phyloP scores from a whole-genome alignment of 2,888 invertebrate genomes.

The Shargacucullia verbasci region DNA sequence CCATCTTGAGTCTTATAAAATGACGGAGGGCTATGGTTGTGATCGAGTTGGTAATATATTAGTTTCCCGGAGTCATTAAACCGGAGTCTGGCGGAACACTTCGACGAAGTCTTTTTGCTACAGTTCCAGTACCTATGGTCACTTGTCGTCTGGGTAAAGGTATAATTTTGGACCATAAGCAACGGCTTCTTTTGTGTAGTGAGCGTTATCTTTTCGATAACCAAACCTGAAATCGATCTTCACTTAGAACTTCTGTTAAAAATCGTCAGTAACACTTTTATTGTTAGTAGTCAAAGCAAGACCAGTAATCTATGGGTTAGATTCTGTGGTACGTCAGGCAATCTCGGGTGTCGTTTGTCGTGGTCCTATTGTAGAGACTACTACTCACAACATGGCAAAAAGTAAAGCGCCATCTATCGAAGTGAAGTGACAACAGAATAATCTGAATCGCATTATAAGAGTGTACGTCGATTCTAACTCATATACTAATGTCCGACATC shows the following conservation, averaged over 20 bases:
- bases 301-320: too few relatives aligned
- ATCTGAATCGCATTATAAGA: too few relatives aligned
- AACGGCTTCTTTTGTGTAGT: constrained; percentile 44
- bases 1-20: constrained; percentile 53
- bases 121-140: constrained; percentile 75
- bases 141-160: constrained; percentile 69
- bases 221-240: constrained; percentile 36
- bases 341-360: too few relatives aligned
- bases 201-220: constrained; percentile 43
- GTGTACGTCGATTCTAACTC: too few relatives aligned
- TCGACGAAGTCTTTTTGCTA: constrained; percentile 63
- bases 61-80: constrained; percentile 65
- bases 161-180: constrained; percentile 58
- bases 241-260: constrained; percentile 1
- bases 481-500: too few relatives aligned
- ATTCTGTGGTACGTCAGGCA: too few relatives aligned
- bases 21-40: constrained; percentile 69
- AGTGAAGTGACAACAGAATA: too few relatives aligned
- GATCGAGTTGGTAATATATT: constrained; percentile 59
- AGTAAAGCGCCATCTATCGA: too few relatives aligned
- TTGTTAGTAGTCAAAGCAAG: too few relatives aligned
- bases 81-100: constrained; percentile 69
- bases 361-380: too few relatives aligned
- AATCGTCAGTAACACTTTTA: too few relatives aligned
- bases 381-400: too few relatives aligned